Base-by-base conservation (phyloP, 2,888 invertebrate genomes). In the Lysandra coridon region DNA sequence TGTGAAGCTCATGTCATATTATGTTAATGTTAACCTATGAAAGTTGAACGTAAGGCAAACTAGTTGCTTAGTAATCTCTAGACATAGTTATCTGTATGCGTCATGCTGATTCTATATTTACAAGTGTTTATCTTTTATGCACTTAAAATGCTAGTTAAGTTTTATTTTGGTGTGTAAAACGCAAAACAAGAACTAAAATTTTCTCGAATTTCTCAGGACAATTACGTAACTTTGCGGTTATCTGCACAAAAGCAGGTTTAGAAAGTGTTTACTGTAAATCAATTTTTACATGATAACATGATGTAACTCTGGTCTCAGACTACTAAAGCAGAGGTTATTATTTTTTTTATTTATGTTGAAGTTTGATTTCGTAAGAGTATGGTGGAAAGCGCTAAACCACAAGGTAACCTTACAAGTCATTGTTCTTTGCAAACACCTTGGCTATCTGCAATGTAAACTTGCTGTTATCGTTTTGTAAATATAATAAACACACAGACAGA, bases 201-300 rank as follows among this genome's bases (percentile, higher is more conserved):
- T 23, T 23, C 7, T 62, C 23, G 23, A 23, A 62, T 62, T 23
- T 23, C 62, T 62, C 6, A 62, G 10, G 12, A 64, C 10, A 64
- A 12, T 69, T 30, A 33, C 64, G 23, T 10, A 62, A 69, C 64
- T 57, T 17, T 1, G 57, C 0, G 12, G 12, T 69, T 69, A 33
- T 30, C 12, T 69, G 10, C 12, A 69, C 64, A 30, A 30, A 23
- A 69, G 23, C 62, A n/a, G 62, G 23, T 62, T 62, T 62, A 62
- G 62, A 62, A 62, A 23, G 62, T 62, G 62, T 62, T 62, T 23
- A 62, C 23, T 62, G 23, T 10, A 23, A 62, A 62, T 23, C 23
- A 62, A 62, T 62, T 62, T 49, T 62, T 62, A 69, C 33, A 57
- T 57, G 57, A 57, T 57, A 57, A 57, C 57, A 57, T 57, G 57